phyloP scores from a whole-genome alignment of 2,888 invertebrate species.

The Latheticus oryzae region DNA sequence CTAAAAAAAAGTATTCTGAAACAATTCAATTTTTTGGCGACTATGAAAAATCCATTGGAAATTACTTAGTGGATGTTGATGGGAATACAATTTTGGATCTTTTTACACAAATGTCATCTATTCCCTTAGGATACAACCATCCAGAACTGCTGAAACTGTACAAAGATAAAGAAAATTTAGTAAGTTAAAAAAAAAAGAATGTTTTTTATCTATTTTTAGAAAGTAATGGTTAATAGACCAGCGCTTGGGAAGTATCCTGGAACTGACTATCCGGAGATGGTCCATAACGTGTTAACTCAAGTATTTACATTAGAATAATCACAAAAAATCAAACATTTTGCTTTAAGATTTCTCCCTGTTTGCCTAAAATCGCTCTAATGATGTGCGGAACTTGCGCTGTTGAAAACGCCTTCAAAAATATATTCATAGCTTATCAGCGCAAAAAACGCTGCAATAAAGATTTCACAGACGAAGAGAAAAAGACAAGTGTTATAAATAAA shows the following conservation, averaged over 20 bases:
- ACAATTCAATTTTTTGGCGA: constrained; percentile 91
- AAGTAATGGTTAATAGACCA: constrained; percentile 89
- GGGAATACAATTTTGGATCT: constrained; percentile 90
- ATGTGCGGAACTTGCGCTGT: constrained; percentile 98
- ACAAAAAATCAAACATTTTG: no score
- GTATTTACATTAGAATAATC: no score
- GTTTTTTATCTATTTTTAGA: constrained; percentile 66
- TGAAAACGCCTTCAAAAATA: constrained; percentile 95
- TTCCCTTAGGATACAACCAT: constrained; percentile 95
- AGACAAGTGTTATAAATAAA: constrained; percentile 85
- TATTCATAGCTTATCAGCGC: constrained; percentile 87
- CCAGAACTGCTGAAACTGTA: constrained; percentile 83
- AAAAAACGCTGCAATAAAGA: constrained; percentile 78
- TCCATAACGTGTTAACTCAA: constrained; percentile 76
- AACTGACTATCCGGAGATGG: constrained; percentile 83
- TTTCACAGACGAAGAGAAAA: constrained; percentile 82
- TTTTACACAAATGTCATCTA: constrained; percentile 92
- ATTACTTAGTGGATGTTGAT: constrained; percentile 95
- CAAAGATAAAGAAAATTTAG: constrained; percentile 79
- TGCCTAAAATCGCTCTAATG: constrained; percentile 90
- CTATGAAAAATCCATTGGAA: constrained; percentile 91
- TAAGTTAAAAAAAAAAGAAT: constrained; percentile 62
- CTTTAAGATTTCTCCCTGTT: constrained; percentile 81
- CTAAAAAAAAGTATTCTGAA: constrained; percentile 73
- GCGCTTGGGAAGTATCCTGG: constrained; percentile 95